Evolutionary conservation across 2,888 invertebrate species (phyloP).

Genomic region (Trissolcus japonicus): DNA sequence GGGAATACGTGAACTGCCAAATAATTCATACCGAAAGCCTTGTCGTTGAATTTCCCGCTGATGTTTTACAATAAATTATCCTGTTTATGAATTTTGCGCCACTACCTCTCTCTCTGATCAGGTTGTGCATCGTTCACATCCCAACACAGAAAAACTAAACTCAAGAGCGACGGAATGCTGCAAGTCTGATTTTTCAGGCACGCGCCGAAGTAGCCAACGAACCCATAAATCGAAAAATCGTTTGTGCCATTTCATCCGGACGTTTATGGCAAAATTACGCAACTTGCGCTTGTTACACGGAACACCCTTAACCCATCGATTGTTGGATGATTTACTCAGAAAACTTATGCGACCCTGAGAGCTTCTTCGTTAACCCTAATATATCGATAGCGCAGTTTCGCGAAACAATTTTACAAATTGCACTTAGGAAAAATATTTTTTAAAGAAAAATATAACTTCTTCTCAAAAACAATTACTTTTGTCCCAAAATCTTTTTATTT

Average conservation of each 20-base stretch:
- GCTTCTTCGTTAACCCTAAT: too few species aligned
- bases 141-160: slow-evolving; percentile 1
- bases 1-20: slow-evolving; percentile 19
- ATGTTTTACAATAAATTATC: slow-evolving; percentile 42
- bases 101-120: slow-evolving; percentile 14
- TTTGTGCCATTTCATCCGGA: slow-evolving; percentile 59
- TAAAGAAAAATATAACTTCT: too few species aligned
- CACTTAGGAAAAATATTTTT: too few species aligned
- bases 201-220: slow-evolving; percentile 29
- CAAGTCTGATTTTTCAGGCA: slow-evolving; percentile 42
- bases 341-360: too few species aligned
- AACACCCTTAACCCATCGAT: too few species aligned
- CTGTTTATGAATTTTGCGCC: slow-evolving; percentile 11
- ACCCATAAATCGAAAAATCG: slow-evolving; percentile 28
- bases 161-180: slow-evolving; percentile 31
- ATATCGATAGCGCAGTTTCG: too few species aligned
- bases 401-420: too few species aligned
- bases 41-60: slow-evolving; percentile 17
- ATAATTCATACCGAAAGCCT: slow-evolving; percentile 36
- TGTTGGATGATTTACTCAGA: too few species aligned
- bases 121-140: too few species aligned
- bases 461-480: too few species aligned
- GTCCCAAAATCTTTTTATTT: too few species aligned
- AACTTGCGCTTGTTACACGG: slow-evolving; percentile 60
- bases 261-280: slow-evolving; percentile 65